phyloP scores from a whole-genome alignment of 2,113 vertebrate species.

The Hippocampus mohnikei region DNA sequence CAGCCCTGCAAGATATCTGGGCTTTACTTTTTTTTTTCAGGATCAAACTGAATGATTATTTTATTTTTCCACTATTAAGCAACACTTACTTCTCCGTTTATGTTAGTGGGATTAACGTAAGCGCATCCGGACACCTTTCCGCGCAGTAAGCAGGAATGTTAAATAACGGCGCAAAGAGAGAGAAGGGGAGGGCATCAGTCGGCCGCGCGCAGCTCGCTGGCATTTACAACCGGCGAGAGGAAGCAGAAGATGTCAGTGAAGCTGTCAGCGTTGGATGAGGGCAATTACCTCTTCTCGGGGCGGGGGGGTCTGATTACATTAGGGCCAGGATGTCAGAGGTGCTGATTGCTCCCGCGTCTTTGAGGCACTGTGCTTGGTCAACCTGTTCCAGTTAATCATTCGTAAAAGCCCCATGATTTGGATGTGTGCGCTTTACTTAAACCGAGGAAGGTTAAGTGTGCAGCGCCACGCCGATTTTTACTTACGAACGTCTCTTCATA shows the following conservation, averaged over 20 bases:
- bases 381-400: conserved; percentile 71
- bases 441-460: background rate
- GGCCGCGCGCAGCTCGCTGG: conserved; percentile 60
- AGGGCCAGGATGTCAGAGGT: conserved; percentile 78
- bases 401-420: conserved; percentile 49
- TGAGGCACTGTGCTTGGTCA: conserved; percentile 55
- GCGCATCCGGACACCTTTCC: conserved; percentile 51
- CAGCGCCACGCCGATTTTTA: background rate
- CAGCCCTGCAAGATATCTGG: background rate
- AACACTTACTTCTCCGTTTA: background rate
- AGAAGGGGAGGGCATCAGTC: conserved; percentile 69
- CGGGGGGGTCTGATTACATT: conserved; percentile 70
- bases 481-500: no score
- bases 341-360: conserved; percentile 38
- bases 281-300: conserved; percentile 76
- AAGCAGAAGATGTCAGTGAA: conserved; percentile 78
- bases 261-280: conserved; percentile 75
- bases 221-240: conserved; percentile 78
- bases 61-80: background rate
- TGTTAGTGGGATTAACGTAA: background rate
- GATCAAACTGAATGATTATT: background rate
- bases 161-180: conserved; percentile 60
- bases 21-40: background rate
- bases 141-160: conserved; percentile 73
- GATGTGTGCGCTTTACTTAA: background rate